Conservation (phyloP, 2,888 invertebrate genomes). For the Eilema depressum region DNA sequence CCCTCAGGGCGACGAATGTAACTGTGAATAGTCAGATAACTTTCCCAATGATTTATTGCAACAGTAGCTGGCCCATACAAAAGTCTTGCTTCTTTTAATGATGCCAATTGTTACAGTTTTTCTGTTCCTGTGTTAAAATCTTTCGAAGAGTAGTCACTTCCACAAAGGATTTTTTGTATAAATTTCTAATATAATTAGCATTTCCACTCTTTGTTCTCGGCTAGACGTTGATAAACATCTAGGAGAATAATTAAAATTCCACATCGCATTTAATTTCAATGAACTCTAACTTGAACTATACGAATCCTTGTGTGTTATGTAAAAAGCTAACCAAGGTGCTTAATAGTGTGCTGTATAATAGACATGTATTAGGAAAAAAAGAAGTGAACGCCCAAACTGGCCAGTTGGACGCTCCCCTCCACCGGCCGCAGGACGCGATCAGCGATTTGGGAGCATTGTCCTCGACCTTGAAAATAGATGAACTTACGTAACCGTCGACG, state of each 20-base stretch:
- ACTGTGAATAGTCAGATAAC: constrained; percentile 59
- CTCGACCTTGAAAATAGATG: constrained; percentile 86
- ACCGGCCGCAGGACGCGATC: constrained; percentile 78
- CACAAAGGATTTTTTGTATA: constrained; percentile 39
- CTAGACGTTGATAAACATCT: constrained; percentile 38
- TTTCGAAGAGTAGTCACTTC: constrained; percentile 28
- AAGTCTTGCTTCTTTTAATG: constrained; percentile 38
- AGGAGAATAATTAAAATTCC: constrained; percentile 49
- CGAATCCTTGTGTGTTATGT: constrained; percentile 44
- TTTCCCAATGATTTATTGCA: constrained; percentile 68
- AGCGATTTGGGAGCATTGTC: constrained; percentile 86
- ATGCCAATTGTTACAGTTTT: constrained; percentile 45
- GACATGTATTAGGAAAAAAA: constrained; percentile 72
- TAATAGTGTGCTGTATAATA: constrained; percentile 52
- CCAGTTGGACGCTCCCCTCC: constrained; percentile 72
- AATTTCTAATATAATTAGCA: constrained; percentile 43
- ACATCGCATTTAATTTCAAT: constrained; percentile 40
- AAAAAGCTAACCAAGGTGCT: constrained; percentile 48
- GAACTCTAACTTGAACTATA: constrained; percentile 32
- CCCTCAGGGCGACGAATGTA: constrained; percentile 65
- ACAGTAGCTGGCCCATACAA: constrained; percentile 62
- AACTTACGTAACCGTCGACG: constrained; percentile 83
- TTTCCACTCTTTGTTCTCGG: constrained; percentile 43
- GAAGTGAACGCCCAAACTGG: constrained; percentile 78
- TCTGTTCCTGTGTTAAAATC: constrained; percentile 28